Evolutionary conservation across 53 echinoderm and acorn worm genomes (phyloP).

Genomic region (Henricia sp.): DNA sequence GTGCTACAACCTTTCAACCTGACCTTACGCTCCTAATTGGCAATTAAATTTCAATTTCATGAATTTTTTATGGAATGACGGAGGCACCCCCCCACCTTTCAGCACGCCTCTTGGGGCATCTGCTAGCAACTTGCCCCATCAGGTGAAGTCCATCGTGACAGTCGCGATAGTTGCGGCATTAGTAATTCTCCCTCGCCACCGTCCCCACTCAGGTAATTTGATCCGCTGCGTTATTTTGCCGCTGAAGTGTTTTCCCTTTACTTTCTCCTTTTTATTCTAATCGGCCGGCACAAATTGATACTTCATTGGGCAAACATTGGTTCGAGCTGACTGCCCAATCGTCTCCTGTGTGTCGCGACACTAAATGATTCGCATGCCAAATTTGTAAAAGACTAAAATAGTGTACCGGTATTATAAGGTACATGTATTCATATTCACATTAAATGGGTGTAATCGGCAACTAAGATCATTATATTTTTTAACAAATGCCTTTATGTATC

Average conservation of each 20-base stretch:
- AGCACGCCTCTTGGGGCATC: neutral
- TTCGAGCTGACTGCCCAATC: neutral
- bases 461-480: too few relatives aligned
- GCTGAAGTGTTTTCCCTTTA: neutral
- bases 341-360: too few relatives aligned
- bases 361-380: too few relatives aligned
- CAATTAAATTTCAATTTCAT: slow-evolving; percentile 33
- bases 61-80: slow-evolving; percentile 19
- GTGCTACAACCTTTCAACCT: too few relatives aligned
- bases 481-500: too few relatives aligned
- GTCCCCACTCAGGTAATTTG: neutral
- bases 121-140: neutral
- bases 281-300: slow-evolving; percentile 27
- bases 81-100: neutral
- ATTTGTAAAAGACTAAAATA: too few relatives aligned
- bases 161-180: slow-evolving; percentile 8
- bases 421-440: too few relatives aligned
- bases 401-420: too few relatives aligned
- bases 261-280: neutral
- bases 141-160: neutral
- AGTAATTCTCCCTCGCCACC: slow-evolving; percentile 9
- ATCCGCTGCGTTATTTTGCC: neutral
- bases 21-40: slow-evolving; percentile 14
- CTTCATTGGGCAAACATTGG: slow-evolving; percentile 12
- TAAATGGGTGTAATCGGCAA: too few relatives aligned